Base-by-base conservation (phyloP, 2,113 vertebrate species). In the Candoia aspera region DNA sequence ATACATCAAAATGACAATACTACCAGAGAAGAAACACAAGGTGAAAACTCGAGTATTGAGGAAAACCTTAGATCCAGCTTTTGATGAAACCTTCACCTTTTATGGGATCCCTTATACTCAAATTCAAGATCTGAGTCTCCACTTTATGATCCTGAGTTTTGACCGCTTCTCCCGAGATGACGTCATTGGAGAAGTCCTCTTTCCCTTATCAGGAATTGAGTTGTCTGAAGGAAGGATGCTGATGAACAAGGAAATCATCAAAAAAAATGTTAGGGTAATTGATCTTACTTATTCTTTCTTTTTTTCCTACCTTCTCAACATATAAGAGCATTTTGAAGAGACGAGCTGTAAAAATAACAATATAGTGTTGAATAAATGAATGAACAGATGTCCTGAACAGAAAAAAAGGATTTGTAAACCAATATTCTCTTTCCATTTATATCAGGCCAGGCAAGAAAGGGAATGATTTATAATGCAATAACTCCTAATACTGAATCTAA, bases 41-140 rank as follows among this genome's bases (percentile, higher is more conserved):
- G 99, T 99, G 96, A 99, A 99, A 98, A 99, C 99, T 88, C 98
- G 99, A 94, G 99, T 99, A 86, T 97, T 99, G 92, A 98, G 99
- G 92, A 99, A 99, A 97, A 99, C 99, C 60, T 98, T 99, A 93
- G 99, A 99, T 93, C 99, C 99, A 0, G 98, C 98, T 94, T 99
- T 99, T 0, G 98, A 99, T n/a, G 99, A 99, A 96, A 99, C 99
- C 53, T 99, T 99, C 96, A 99, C 98, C 0, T 99, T 99, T 96
- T 99, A 99, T 46, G 99, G 99, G 19, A 98, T 99, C 95, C 98
- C 98, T 0, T 98, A 98, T 86, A 97, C 97, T 86, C 98, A 98
- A 84, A 98, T 99, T 89, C 98, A 99, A 68, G 98, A 99, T 89
- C 86, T 99, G 96, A 97, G 98, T 6, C 98, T 99, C 90, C 99